Percentiles rank a stretch among this genome's conserved stretches.
Conservation (phyloP, 1,140 invertebrate genomes). For the Euura lappo region DNA sequence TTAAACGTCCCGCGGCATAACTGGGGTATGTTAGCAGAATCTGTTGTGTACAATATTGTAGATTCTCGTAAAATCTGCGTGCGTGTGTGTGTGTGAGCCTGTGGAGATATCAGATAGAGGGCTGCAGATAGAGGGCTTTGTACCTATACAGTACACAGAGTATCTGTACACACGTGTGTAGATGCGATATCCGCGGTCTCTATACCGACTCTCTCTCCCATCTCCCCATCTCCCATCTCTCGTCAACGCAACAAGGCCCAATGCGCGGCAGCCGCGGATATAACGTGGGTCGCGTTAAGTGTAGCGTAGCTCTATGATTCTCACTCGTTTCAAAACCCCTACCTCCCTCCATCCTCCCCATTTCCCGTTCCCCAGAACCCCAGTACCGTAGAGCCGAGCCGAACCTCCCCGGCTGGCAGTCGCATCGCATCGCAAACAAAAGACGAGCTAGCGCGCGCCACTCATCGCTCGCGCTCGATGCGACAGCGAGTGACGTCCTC, state of each 20-base stretch:
- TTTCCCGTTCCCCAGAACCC: conserved; percentile 21
- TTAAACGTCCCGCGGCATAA: no score
- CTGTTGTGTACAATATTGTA: no score
- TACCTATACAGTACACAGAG: background rate
- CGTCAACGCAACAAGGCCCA: conserved; percentile 20
- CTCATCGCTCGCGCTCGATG: conserved; percentile 57
- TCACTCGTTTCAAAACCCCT: conserved; percentile 32
- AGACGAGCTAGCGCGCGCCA: conserved; percentile 57
- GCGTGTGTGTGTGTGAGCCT: no score
- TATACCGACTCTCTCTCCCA: conserved; percentile 1
- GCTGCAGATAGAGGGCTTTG: no score
- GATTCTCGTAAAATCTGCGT: no score
- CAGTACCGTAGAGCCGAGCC: background rate
- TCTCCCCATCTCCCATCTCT: no score
- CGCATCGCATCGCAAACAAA: conserved; percentile 57
- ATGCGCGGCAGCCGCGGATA: conserved; percentile 15
- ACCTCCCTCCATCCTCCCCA: conserved; percentile 19
- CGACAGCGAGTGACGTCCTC: conserved; percentile 55
- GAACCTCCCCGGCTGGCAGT: conserved; percentile 40
- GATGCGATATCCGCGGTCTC: background rate
- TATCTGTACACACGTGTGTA: background rate
- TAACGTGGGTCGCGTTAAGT: conserved; percentile 46
- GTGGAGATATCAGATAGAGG: no score
- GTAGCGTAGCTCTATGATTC: conserved; percentile 48
- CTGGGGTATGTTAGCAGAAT: no score